A percentile compares a stretch with the other conserved stretches of the same genome.
Conservation (phyloP, 2,888 invertebrate species). For the Acholoe squamosa region DNA sequence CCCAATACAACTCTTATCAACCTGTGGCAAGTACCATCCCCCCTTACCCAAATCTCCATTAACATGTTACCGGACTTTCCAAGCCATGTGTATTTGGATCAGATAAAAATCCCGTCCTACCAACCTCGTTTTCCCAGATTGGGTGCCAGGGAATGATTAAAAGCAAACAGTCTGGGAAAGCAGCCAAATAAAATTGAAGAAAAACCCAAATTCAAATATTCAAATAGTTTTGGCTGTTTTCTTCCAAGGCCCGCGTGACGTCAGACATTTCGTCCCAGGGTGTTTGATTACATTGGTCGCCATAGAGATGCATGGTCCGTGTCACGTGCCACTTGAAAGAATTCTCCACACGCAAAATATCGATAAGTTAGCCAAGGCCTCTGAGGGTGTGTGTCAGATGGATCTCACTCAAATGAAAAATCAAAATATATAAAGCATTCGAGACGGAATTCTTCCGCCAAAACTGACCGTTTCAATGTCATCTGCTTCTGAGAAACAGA, state of each 20-base stretch:
- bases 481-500: background rate
- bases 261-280: background rate
- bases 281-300: conserved; percentile 29
- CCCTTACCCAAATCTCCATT: background rate
- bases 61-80: background rate
- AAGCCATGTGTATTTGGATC: background rate
- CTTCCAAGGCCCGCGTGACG: conserved; percentile 27
- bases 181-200: background rate
- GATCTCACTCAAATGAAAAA: background rate
- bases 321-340: conserved; percentile 14
- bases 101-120: background rate
- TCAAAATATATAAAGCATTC: background rate
- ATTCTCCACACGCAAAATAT: conserved; percentile 21
- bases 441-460: background rate
- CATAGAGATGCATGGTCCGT: conserved; percentile 21
- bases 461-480: background rate
- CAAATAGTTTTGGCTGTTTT: background rate
- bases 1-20: background rate
- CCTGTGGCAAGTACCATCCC: background rate
- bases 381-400: background rate
- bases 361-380: background rate
- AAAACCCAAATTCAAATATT: background rate
- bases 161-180: conserved; percentile 9
- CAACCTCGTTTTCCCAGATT: background rate
- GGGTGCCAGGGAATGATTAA: background rate